phyloP scores from a whole-genome alignment of 2,113 vertebrate species.

The Gobio gobio region DNA sequence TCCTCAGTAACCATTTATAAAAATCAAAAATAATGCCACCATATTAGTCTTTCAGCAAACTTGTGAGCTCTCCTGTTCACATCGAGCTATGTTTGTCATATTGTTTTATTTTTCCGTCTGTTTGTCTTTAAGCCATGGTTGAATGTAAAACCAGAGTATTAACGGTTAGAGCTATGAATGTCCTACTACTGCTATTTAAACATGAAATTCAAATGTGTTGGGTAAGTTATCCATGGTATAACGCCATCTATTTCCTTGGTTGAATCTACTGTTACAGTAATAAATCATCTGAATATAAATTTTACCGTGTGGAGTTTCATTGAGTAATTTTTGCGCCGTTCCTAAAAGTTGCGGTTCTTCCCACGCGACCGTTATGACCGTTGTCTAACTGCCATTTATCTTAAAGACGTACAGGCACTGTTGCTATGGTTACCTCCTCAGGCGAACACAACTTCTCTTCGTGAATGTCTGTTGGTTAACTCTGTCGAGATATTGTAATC shows the following conservation, averaged over 20 bases:
- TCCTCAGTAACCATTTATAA: background rate
- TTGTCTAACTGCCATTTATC: background rate
- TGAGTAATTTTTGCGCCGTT: background rate
- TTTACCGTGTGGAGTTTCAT: background rate
- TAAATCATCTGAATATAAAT: background rate
- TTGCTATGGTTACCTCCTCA: constrained; percentile 6
- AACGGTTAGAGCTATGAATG: background rate
- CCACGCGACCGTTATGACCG: background rate
- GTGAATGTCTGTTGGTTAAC: background rate
- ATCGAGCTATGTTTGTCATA: constrained; percentile 51
- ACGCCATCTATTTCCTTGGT: constrained; percentile 44
- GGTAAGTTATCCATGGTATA: background rate
- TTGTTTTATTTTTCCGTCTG: constrained; percentile 67
- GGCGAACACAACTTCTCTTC: background rate
- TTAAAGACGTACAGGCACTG: background rate
- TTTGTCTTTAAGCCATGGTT: constrained; percentile 46
- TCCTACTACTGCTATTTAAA: background rate
- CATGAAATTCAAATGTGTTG: background rate
- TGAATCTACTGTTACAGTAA: constrained; percentile 59
- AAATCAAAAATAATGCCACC: background rate
- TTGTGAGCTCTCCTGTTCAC: background rate
- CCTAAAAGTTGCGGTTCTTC: background rate
- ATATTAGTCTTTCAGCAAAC: background rate
- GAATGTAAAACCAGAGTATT: constrained; percentile 55
- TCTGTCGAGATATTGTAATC: background rate